phyloP scores from a whole-genome alignment of 1,140 invertebrate species.

The Phthorimaea operculella region DNA sequence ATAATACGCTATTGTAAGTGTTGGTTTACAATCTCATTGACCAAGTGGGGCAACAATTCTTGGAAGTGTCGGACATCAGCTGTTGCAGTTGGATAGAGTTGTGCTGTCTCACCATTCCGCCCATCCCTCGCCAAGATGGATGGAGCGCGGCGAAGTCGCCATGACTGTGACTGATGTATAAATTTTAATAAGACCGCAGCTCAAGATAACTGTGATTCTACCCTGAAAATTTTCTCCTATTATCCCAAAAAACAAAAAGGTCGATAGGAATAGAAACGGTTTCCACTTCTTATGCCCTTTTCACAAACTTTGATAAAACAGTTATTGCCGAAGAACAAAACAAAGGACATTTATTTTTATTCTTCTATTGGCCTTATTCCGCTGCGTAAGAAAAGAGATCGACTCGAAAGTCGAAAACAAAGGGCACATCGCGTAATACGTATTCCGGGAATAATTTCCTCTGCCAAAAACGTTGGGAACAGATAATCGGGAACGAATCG shows the following conservation, averaged over 20 bases:
- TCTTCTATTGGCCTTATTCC: no score
- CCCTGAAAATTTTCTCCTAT: no score
- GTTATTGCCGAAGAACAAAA: no score
- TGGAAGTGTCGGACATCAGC: background rate
- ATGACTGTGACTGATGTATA: background rate
- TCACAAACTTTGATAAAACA: no score
- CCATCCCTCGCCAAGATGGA: background rate
- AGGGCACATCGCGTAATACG: background rate
- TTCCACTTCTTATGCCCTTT: no score
- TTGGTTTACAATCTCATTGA: no score
- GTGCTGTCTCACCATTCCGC: background rate
- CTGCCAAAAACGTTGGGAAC: conserved; percentile 26
- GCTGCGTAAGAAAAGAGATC: background rate
- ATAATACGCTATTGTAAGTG: no score
- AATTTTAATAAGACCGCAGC: background rate
- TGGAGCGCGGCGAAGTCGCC: background rate
- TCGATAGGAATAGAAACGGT: no score
- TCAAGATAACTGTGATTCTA: no score
- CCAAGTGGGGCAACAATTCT: no score
- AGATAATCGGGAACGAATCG: conserved; percentile 56
- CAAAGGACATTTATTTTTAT: no score
- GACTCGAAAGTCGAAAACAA: background rate
- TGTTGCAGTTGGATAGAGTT: background rate
- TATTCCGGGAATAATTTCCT: conserved; percentile 24
- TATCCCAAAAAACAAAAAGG: no score